Percentiles rank a stretch among this genome's conserved stretches.
Evolutionary conservation across 2,113 vertebrate species (phyloP).

Genomic region (Gasterosteus aculeatus): DNA sequence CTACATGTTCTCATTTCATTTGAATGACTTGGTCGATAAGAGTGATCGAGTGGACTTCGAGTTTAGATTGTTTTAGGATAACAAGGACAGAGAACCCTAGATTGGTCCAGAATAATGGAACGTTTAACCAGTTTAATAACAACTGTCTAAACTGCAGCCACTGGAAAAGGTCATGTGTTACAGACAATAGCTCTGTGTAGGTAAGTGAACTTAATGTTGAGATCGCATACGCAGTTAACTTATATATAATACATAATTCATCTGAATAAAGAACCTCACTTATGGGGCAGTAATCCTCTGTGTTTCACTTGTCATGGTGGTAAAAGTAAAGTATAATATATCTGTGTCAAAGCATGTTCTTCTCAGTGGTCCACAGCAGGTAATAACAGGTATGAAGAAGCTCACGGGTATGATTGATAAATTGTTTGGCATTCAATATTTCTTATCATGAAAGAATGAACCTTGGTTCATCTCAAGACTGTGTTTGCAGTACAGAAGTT

Average conservation of each 20-base stretch:
- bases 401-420: constrained; percentile 57
- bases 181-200: not conserved
- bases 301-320: not conserved
- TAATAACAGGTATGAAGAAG: constrained; percentile 30
- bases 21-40: not conserved
- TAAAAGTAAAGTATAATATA: not conserved
- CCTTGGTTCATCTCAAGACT: constrained; percentile 58
- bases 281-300: not conserved
- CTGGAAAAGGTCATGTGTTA: not conserved
- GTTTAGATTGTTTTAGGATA: not conserved
- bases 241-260: not conserved
- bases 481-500: constrained; percentile 53
- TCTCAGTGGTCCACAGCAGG: not conserved
- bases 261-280: not conserved
- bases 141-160: not conserved
- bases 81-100: not conserved
- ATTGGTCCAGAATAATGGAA: not conserved
- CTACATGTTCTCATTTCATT: not conserved
- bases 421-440: constrained; percentile 58
- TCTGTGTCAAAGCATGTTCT: not conserved
- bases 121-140: not conserved
- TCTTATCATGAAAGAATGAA: constrained; percentile 57
- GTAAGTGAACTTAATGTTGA: not conserved
- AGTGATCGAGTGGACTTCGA: not conserved
- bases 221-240: not conserved